A percentile compares a stretch with the other conserved stretches of the same genome.
Conservation (phyloP, 2,888 invertebrate species). For the Labia minor region DNA sequence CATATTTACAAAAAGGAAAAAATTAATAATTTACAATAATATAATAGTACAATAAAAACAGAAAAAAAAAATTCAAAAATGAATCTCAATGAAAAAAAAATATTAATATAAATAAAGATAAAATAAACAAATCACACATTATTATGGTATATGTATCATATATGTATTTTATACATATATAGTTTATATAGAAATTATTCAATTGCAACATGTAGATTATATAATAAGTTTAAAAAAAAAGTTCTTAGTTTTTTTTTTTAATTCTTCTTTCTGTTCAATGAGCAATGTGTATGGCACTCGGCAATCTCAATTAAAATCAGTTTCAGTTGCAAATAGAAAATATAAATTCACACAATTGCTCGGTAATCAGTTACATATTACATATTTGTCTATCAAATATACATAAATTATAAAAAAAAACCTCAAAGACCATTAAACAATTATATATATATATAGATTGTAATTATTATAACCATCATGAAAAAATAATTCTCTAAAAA, state of each 20-base stretch:
- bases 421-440: not conserved
- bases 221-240: not conserved
- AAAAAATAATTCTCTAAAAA: not conserved
- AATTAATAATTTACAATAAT: conserved; percentile 20
- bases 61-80: conserved; percentile 21
- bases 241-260: too few relatives aligned
- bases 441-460: not conserved
- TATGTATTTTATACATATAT: not conserved
- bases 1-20: conserved; percentile 23
- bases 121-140: conserved; percentile 7
- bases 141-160: not conserved
- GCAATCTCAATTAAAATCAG: not conserved
- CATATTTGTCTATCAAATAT: not conserved
- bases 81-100: conserved; percentile 19
- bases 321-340: too few relatives aligned
- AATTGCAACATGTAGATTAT: not conserved
- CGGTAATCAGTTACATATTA: not conserved
- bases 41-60: conserved; percentile 22
- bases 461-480: not conserved
- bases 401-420: not conserved
- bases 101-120: conserved; percentile 4
- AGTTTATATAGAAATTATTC: not conserved
- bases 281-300: not conserved
- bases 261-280: not conserved
- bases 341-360: not conserved